Evolutionary conservation across 2,888 invertebrate genomes (phyloP), one percentile per base, ranked within the genome.

Genomic region (Euzetes globulus): DNA sequence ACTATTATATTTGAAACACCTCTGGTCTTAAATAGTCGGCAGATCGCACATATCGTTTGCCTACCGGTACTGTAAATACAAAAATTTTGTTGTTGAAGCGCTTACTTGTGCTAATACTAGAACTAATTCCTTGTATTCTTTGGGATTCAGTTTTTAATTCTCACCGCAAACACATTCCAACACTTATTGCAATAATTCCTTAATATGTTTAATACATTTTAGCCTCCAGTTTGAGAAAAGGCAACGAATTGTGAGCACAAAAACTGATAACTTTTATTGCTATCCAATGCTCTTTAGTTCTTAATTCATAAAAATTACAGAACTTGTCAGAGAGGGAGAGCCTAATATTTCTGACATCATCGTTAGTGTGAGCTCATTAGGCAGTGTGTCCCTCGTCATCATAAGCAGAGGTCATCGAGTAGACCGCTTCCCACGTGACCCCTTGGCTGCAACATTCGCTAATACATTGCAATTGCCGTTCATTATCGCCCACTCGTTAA

Each of bases 111-210:
- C 15, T 60, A 60, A 60, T 60, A 60, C 60, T 27, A 60, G 2
- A 27, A 60, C 60, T 60, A 60, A 60, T 60, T 27, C 60, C 27
- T 60, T 25, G 47, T 47, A 47, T 47, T 47, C 47, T 58, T 33
- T 60, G 60, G n/a, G 17, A 60, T 60, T 25, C 60, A 60, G 4
- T 60, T 9, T 52, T 60, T 60, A 60, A 60, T 60, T 60, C 60
- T 60, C 27, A 60, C 60, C 60, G 60, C 60, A 60, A 60, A 60
- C 27, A 27, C 60, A 60, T 60, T 60, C 60, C 60, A 60, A 60
- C 29, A 60, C 11, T 29, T 60, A 60, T 52, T 60, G 27, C 60
- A 6, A 25, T 60, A 60, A 60, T 58, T 58, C 58, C 58, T 58
- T 6, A 22, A 58, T 13, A 58, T 11, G 11, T 29, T 52, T 19